These are phyloP conservation scores for Calliopum simillimum DNA, from an alignment of 2,888 invertebrate genomes.

Conservation along the genomic window DNA sequence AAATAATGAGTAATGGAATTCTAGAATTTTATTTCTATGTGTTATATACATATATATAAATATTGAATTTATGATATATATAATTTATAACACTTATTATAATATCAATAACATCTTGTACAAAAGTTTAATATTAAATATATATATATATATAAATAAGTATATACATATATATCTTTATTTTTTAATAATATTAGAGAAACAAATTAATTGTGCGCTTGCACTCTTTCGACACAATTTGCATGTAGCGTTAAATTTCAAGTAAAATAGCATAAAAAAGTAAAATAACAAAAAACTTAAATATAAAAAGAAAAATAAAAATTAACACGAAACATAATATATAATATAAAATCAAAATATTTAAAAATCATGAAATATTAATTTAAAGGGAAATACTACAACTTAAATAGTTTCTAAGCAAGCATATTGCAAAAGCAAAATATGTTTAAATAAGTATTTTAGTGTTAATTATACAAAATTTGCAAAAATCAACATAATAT, in stretches of 20 bases:
- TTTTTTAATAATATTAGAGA: conserved; percentile 32
- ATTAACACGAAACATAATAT: conserved; percentile 26
- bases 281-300: neutral
- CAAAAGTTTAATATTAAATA: conserved; percentile 56
- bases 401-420: conserved; percentile 32
- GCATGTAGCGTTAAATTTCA: conserved; percentile 46
- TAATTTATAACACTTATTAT: conserved; percentile 17
- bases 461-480: conserved; percentile 65
- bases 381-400: conserved; percentile 30
- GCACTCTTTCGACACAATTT: conserved; percentile 53
- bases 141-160: conserved; percentile 46
- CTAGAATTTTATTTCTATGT: conserved; percentile 30
- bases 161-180: conserved; percentile 41
- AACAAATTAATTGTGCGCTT: conserved; percentile 50
- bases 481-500: conserved; percentile 61
- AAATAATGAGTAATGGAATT: conserved; percentile 29
- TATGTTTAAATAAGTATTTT: conserved; percentile 66
- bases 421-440: conserved; percentile 41
- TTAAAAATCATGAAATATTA: conserved; percentile 40
- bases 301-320: conserved; percentile 5
- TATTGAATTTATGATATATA: conserved; percentile 22
- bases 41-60: conserved; percentile 15
- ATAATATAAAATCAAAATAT: conserved; percentile 42
- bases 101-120: conserved; percentile 50
- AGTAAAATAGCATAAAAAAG: conserved; percentile 41